Percentiles rank a stretch among this genome's conserved stretches.
phyloP scores from a whole-genome alignment of 2,797 vertebrate species.

The Sebastolobus alascanus region DNA sequence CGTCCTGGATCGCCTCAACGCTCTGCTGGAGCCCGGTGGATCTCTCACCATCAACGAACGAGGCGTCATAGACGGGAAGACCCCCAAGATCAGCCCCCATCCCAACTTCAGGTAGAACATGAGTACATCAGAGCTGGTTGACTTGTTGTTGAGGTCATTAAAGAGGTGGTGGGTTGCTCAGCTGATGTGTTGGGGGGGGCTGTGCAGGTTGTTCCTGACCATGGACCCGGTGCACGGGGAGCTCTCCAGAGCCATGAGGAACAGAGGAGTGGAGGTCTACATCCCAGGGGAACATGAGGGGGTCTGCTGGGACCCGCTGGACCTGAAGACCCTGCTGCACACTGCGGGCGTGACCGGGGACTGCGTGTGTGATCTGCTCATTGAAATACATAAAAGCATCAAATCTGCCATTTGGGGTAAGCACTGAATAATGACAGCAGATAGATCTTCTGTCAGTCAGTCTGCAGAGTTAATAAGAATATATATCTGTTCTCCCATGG shows the following conservation, averaged over 20 bases:
- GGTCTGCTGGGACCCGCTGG: conserved; percentile 84
- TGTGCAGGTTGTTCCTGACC: conserved; percentile 92
- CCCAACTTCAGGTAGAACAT: conserved; percentile 93
- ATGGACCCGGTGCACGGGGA: conserved; percentile 97
- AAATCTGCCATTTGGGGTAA: conserved; percentile 89
- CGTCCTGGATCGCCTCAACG: conserved; percentile 96
- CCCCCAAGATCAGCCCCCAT: conserved; percentile 91
- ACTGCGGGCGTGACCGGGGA: conserved; percentile 91
- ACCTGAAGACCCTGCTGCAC: conserved; percentile 92
- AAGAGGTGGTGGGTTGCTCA: not conserved
- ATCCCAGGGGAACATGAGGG: conserved; percentile 90
- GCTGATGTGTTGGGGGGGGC: not conserved
- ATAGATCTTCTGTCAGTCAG: not conserved
- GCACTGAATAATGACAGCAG: not conserved
- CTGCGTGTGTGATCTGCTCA: conserved; percentile 89
- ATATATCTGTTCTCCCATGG: not conserved
- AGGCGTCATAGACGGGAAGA: conserved; percentile 93
- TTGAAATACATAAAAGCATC: conserved; percentile 89
- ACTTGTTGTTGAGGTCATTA: not conserved
- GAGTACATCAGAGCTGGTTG: accelerated
- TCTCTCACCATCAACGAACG: conserved; percentile 94
- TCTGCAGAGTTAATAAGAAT: not conserved
- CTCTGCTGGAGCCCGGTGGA: conserved; percentile 94
- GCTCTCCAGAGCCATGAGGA: conserved; percentile 98
- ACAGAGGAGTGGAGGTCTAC: conserved; percentile 96